These are phyloP conservation scores for Platysteira castanea DNA, from an alignment of 2,113 vertebrate genomes.

Conservation along the genomic window DNA sequence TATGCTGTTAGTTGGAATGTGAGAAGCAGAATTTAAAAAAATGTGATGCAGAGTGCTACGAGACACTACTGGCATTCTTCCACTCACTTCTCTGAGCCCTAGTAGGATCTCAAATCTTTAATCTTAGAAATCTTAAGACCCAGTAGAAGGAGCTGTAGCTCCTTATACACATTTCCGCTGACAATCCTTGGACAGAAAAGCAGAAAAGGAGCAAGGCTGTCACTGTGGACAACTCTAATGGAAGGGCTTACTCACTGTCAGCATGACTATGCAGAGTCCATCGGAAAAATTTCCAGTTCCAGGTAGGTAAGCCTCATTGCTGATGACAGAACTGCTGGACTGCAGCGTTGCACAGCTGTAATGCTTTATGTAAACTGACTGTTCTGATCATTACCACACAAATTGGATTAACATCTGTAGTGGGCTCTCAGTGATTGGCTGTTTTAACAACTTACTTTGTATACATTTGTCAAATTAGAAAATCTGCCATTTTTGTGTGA, in stretches of 20 bases:
- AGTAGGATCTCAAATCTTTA: background rate
- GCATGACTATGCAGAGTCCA: background rate
- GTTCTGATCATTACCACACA: conserved; percentile 49
- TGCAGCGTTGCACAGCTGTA: background rate
- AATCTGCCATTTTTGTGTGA: background rate
- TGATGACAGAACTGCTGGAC: background rate
- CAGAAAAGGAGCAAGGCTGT: background rate
- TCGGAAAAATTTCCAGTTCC: background rate
- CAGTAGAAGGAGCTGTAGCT: conserved; percentile 46
- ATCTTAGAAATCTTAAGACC: background rate
- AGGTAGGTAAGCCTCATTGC: background rate
- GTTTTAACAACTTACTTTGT: background rate
- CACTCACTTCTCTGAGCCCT: background rate
- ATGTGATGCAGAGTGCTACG: background rate
- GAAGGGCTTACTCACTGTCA: background rate
- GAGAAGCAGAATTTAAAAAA: background rate
- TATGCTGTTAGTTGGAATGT: background rate
- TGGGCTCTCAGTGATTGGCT: background rate
- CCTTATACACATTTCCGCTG: background rate
- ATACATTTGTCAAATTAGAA: background rate
- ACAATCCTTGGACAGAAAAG: background rate
- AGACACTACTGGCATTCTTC: background rate
- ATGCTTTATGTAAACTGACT: background rate
- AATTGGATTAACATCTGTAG: conserved; percentile 24
- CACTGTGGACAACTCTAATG: background rate